Evolutionary conservation across 2,888 invertebrate genomes (phyloP), one percentile per base, ranked within the genome.

Genomic region (Cylindroiulus punctatus): DNA sequence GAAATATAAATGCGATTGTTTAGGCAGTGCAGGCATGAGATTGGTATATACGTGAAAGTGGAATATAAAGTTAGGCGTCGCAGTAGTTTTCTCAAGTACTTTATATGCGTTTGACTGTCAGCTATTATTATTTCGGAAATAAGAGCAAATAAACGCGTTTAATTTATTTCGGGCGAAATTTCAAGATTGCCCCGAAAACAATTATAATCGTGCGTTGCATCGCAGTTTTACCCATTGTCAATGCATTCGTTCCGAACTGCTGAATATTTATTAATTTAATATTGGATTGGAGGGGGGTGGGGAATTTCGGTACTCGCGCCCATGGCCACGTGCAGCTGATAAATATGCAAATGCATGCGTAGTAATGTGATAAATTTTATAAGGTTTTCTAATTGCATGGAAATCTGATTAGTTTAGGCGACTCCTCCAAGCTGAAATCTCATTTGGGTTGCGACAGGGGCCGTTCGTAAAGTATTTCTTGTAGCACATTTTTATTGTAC

Each of bases 211-310:
- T n/a, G 57, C n/a, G 57, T 8, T 57, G 57, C 57, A 19, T 65
- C 65, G 7, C 26, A 47, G 19, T 52, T 52, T 65, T 7, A 12
- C n/a, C 4, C 12, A 26, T 65, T 65, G 19, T 65, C 52, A n/a
- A 52, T 52, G 52, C 52, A 44, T 17, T 10, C 26, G 10, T 26
- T 26, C n/a, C 52, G 52, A n/a, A 65, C 65, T 65, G 10, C 65
- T 65, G 65, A 65, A 65, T 65, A 65, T 65, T 65, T 65, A 65
- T 65, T 65, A 65, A 65, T 65, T 65, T 65, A 65, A 65, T 65
- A n/a, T 26, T 10, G 65, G n/a, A n/a, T n/a, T n/a, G n/a, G n/a
- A n/a, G n/a, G n/a, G n/a, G n/a, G n/a, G n/a, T 10, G 8, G 65
- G 26, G 26, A 65, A 26, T 26, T 65, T 65, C 22, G 7, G 65